These are phyloP conservation scores for Cabera pusaria DNA, from an alignment of 2,888 invertebrate species.

Conservation along the genomic window DNA sequence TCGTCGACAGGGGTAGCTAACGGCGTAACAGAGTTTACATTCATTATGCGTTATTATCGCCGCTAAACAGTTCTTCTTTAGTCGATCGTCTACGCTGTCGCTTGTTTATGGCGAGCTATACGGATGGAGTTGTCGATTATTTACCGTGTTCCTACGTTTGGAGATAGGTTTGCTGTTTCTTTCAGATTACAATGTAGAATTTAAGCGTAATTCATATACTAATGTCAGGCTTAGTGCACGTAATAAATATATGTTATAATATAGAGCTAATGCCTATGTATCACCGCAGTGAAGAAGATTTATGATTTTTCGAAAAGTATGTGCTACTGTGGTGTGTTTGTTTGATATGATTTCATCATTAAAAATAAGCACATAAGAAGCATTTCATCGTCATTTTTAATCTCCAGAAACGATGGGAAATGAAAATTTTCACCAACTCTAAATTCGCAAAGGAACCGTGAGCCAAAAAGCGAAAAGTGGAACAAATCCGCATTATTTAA, in stretches of 20 bases:
- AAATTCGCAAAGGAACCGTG: constrained; percentile 46
- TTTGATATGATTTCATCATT: too few species aligned
- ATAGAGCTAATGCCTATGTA: too few species aligned
- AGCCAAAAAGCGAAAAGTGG: constrained; percentile 62
- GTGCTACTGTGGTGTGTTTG: too few species aligned
- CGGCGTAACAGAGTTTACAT: constrained; percentile 51
- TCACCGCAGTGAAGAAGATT: too few species aligned
- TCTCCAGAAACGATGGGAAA: constrained; percentile 33
- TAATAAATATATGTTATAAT: too few species aligned
- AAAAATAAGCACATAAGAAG: too few species aligned
- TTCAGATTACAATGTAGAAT: too few species aligned
- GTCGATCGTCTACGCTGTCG: constrained; percentile 58
- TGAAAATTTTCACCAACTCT: constrained; percentile 38
- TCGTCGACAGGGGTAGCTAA: constrained; percentile 42
- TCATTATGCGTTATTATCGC: constrained; percentile 77
- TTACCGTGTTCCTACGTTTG: not conserved
- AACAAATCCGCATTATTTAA: constrained; percentile 76
- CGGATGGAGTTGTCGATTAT: constrained; percentile 13
- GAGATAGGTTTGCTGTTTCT: too few species aligned
- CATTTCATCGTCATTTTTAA: constrained; percentile 25
- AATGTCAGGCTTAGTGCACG: too few species aligned
- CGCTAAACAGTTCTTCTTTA: constrained; percentile 68
- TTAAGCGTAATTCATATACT: too few species aligned
- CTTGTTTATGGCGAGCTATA: constrained; percentile 39
- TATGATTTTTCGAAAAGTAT: too few species aligned